Percentiles rank a stretch among this genome's conserved stretches.
Conservation (phyloP, 1,140 invertebrate genomes). For the Drosophila subpulchrella region DNA sequence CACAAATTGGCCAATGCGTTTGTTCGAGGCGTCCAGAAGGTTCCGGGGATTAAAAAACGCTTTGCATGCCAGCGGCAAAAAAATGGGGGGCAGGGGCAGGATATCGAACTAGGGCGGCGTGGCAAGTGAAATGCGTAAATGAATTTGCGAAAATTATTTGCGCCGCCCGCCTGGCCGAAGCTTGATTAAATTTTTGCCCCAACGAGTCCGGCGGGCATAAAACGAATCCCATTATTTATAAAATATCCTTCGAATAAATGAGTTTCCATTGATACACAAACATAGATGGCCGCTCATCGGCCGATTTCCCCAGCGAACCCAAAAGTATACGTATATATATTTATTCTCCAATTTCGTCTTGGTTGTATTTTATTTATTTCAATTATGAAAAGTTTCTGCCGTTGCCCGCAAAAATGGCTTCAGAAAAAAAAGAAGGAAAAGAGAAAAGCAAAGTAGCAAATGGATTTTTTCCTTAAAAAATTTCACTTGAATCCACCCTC, state of each 20-base stretch:
- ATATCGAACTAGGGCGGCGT: slow-evolving; percentile 7
- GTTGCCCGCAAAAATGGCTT: slow-evolving; percentile 25
- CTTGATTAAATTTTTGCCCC: slow-evolving; percentile 70
- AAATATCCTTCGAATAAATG: slow-evolving; percentile 46
- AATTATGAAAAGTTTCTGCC: slow-evolving; percentile 74
- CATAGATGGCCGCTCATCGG: slow-evolving; percentile 55
- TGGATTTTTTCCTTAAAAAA: slow-evolving; percentile 47
- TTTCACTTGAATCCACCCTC: slow-evolving; percentile 36
- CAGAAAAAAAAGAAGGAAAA: slow-evolving; percentile 3
- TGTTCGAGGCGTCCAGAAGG: slow-evolving; percentile 31
- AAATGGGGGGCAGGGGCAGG: neutral
- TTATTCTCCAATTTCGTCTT: slow-evolving; percentile 21
- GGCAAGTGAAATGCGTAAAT: slow-evolving; percentile 70
- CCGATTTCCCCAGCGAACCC: slow-evolving; percentile 58
- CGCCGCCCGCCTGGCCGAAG: slow-evolving; percentile 34
- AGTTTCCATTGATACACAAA: slow-evolving; percentile 73
- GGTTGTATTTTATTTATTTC: slow-evolving; percentile 70
- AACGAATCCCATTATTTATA: slow-evolving; percentile 66
- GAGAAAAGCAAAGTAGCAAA: slow-evolving; percentile 37
- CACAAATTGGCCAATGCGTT: slow-evolving; percentile 59
- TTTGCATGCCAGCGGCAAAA: slow-evolving; percentile 66
- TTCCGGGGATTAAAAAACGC: slow-evolving; percentile 72
- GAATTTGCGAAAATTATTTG: slow-evolving; percentile 79
- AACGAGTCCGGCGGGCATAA: slow-evolving; percentile 65
- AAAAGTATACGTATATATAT: slow-evolving; percentile 24